These are phyloP conservation scores for Yoshiicerus persimilis DNA, from an alignment of 1,140 invertebrate species.

Conservation along the genomic window DNA sequence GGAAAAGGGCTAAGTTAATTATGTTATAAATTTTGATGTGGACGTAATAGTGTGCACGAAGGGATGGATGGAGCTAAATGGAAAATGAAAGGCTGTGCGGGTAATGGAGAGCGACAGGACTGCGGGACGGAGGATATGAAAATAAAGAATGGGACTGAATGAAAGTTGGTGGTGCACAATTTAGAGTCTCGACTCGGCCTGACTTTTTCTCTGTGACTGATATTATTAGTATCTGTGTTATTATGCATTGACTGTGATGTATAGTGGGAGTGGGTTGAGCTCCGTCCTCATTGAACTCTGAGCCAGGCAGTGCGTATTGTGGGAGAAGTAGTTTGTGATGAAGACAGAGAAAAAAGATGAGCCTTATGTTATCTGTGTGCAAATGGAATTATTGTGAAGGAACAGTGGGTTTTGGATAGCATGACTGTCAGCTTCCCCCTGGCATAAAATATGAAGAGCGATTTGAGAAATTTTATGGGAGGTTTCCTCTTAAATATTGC, in stretches of 20 bases:
- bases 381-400: constrained; percentile 10
- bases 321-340: background rate
- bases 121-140: background rate
- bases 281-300: background rate
- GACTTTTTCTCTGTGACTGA: background rate
- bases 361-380: constrained; percentile 2
- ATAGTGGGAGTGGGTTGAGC: background rate
- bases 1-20: background rate
- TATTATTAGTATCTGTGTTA: background rate
- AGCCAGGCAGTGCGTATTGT: background rate
- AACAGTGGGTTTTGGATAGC: constrained; percentile 2
- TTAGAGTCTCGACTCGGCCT: background rate
- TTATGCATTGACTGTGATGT: background rate
- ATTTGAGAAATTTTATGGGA: constrained; percentile 19
- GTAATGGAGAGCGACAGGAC: background rate
- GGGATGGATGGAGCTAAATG: background rate
- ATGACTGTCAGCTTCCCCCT: background rate
- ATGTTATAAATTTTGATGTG: background rate
- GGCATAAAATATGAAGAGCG: constrained; percentile 16
- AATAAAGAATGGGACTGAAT: background rate
- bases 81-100: background rate
- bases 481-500: constrained; percentile 16
- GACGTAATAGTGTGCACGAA: background rate
- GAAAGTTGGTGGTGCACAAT: background rate
- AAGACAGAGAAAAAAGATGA: background rate